phyloP scores from a whole-genome alignment of 2,888 invertebrate species.

The Autographa gamma region DNA sequence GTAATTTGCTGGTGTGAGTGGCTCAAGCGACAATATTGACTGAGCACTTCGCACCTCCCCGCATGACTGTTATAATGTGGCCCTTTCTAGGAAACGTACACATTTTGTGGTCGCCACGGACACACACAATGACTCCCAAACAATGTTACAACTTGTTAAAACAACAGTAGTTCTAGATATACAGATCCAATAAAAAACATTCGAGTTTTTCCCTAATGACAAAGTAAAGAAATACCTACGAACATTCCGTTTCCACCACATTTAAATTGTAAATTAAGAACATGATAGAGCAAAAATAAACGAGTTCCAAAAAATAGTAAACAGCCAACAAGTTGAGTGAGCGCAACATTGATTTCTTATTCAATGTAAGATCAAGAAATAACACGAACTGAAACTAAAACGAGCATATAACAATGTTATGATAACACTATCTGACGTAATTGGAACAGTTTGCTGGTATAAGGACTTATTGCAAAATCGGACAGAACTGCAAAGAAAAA shows the following conservation, averaged over 20 bases:
- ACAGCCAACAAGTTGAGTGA: neutral
- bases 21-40: constrained; percentile 76
- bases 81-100: constrained; percentile 79
- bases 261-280: neutral
- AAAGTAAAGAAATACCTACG: neutral
- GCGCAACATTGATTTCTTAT: neutral
- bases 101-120: constrained; percentile 67
- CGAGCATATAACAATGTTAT: neutral
- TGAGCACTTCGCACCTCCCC: constrained; percentile 82
- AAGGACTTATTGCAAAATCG: constrained; percentile 5
- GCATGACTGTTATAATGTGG: constrained; percentile 70
- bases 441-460: neutral
- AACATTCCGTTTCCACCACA: neutral
- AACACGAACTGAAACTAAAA: constrained; percentile 5
- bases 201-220: too few relatives aligned
- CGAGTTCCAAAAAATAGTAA: constrained; percentile 14
- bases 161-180: constrained; percentile 22
- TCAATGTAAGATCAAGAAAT: neutral
- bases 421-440: neutral
- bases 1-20: constrained; percentile 76
- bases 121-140: constrained; percentile 65
- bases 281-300: constrained; percentile 31
- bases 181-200: constrained; percentile 19
- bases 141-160: constrained; percentile 59
- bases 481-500: neutral